These are phyloP conservation scores for Brachionus calyciflorus DNA, from an alignment of 1,140 invertebrate genomes.

Conservation along the genomic window DNA sequence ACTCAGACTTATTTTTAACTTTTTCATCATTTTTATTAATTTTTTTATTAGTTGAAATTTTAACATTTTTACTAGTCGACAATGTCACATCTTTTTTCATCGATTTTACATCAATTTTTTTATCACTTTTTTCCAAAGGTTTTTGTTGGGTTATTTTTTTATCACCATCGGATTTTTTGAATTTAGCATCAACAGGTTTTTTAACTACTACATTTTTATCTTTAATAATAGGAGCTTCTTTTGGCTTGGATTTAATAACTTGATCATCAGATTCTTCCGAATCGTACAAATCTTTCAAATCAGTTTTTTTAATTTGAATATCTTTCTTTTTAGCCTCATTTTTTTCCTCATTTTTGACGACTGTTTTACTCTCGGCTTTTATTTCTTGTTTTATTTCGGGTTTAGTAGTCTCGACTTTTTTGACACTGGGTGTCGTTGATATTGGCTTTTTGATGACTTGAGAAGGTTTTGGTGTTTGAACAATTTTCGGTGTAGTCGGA, in stretches of 20 bases:
- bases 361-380: background rate
- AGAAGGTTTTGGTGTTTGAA: too few relatives aligned
- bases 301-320: background rate
- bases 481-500: too few relatives aligned
- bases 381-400: too few relatives aligned
- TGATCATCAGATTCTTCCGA: slow-evolving; percentile 15
- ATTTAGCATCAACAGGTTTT: background rate
- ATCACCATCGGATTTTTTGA: background rate
- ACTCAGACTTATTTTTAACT: too few relatives aligned
- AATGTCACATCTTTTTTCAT: too few relatives aligned
- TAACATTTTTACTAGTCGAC: too few relatives aligned
- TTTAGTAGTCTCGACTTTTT: too few relatives aligned
- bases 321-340: slow-evolving; percentile 12
- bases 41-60: too few relatives aligned
- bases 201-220: background rate
- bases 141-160: slow-evolving; percentile 1
- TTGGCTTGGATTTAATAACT: background rate
- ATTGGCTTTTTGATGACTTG: too few relatives aligned
- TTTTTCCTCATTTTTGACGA: background rate
- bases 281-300: slow-evolving; percentile 41
- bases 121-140: background rate
- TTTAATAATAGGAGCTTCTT: background rate
- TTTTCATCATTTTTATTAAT: too few relatives aligned
- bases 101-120: too few relatives aligned
- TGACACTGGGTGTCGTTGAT: too few relatives aligned